These are phyloP conservation scores for Notamacropus eugenii DNA, from an alignment of 2,797 vertebrate species.

Conservation along the genomic window DNA sequence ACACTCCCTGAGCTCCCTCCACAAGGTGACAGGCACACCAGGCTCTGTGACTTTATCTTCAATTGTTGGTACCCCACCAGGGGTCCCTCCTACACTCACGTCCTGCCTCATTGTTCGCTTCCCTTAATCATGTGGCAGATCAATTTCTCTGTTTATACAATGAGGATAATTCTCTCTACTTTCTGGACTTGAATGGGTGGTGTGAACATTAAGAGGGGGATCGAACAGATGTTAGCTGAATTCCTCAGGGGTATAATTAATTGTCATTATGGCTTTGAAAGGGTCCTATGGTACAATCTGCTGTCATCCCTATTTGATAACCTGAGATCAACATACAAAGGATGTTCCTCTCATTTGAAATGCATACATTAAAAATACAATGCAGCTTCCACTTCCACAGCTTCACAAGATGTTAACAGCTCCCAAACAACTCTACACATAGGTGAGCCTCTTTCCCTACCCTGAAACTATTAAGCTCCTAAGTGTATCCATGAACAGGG, in stretches of 20 bases:
- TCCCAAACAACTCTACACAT: constrained; percentile 25
- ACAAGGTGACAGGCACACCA: background rate
- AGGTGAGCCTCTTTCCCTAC: background rate
- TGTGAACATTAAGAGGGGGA: constrained; percentile 50
- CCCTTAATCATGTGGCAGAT: constrained; percentile 57
- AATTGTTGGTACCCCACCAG: constrained; percentile 6
- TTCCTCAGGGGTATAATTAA: constrained; percentile 22
- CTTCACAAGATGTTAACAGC: background rate
- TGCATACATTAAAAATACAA: constrained; percentile 28
- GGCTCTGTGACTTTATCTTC: background rate
- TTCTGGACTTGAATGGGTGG: constrained; percentile 19
- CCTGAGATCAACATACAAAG: constrained; percentile 21
- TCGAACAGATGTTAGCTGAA: constrained; percentile 38
- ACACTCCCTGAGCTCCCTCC: background rate
- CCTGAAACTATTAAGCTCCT: constrained; percentile 20
- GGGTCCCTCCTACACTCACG: constrained; percentile 12
- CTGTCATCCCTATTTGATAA: background rate
- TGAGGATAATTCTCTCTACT: constrained; percentile 19
- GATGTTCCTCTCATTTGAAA: constrained; percentile 24
- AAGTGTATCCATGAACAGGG: constrained; percentile 16
- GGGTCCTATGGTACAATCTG: constrained; percentile 23
- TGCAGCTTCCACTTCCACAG: constrained; percentile 7
- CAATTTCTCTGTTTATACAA: constrained; percentile 55
- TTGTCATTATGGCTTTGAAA: constrained; percentile 31
- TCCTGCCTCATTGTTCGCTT: constrained; percentile 44